These are phyloP conservation scores for Pyrochroa serraticornis DNA, from an alignment of 2,888 invertebrate genomes.

Conservation along the genomic window DNA sequence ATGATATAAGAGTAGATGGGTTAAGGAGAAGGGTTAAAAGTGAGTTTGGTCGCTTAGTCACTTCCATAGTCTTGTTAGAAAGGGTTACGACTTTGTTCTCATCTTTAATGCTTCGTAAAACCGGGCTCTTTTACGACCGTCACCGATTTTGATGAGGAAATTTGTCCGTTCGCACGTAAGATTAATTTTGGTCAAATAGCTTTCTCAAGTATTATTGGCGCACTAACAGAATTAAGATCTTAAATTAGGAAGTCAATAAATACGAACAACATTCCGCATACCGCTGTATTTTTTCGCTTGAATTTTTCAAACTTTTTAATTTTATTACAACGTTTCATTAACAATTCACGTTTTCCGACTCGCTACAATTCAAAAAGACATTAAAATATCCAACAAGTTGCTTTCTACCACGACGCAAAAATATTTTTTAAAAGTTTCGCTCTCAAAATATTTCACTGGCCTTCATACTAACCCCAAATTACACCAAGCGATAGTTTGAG, in stretches of 20 bases:
- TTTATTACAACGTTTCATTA: neutral
- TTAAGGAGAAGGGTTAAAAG: conserved; percentile 20
- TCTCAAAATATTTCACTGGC: too few relatives aligned
- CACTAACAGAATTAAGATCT: conserved; percentile 42
- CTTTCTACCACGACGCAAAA: too few relatives aligned
- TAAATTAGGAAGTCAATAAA: conserved; percentile 29
- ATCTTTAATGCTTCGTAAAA: conserved; percentile 48
- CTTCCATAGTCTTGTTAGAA: conserved; percentile 38
- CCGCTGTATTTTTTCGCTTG: too few relatives aligned
- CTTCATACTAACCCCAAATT: too few relatives aligned
- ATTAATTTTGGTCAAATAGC: conserved; percentile 45
- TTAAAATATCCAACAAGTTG: too few relatives aligned
- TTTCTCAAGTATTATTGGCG: conserved; percentile 43
- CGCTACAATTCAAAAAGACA: too few relatives aligned
- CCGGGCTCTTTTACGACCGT: conserved; percentile 43
- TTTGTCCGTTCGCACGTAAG: conserved; percentile 47
- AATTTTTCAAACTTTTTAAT: neutral
- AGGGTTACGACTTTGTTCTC: conserved; percentile 47
- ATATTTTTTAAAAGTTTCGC: too few relatives aligned
- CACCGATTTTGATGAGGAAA: conserved; percentile 47
- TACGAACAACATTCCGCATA: conserved; percentile 7
- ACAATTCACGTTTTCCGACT: too few relatives aligned
- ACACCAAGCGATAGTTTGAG: too few relatives aligned
- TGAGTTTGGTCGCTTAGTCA: conserved; percentile 16
- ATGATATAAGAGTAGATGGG: conserved; percentile 21